Conservation (phyloP, 2,888 invertebrate genomes). For the Hypolimnas misippus region DNA sequence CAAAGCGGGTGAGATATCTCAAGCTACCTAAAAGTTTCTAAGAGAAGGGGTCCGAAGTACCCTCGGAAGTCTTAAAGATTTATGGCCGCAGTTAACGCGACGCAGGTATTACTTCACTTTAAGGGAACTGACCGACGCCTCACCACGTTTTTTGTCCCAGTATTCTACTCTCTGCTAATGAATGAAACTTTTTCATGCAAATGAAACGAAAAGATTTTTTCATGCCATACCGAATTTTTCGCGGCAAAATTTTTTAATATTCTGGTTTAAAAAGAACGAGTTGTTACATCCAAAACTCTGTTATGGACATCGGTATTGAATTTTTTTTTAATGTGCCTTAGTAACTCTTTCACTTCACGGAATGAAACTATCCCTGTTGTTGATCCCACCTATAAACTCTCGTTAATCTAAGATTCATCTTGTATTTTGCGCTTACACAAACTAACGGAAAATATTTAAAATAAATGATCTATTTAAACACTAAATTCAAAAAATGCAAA, state of each 20-base stretch:
- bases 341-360: no score
- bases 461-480: no score
- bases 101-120: slow-evolving; percentile 70
- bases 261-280: neutral
- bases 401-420: no score
- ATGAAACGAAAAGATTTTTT: neutral
- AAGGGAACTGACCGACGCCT: slow-evolving; percentile 65
- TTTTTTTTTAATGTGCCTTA: no score
- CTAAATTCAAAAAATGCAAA: no score
- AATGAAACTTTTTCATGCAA: slow-evolving; percentile 13
- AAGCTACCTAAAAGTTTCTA: slow-evolving; percentile 30
- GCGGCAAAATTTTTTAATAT: neutral
- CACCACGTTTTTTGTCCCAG: slow-evolving; percentile 45
- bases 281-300: no score
- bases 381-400: no score
- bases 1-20: slow-evolving; percentile 26
- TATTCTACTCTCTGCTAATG: slow-evolving; percentile 1
- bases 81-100: slow-evolving; percentile 74
- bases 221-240: neutral
- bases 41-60: slow-evolving; percentile 63
- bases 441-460: no score
- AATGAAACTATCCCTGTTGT: no score
- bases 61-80: slow-evolving; percentile 73
- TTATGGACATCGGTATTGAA: no score
- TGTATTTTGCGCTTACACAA: no score